Evolutionary conservation across 2,888 invertebrate genomes (phyloP).

Genomic region (Cosmorhoe ocellata): DNA sequence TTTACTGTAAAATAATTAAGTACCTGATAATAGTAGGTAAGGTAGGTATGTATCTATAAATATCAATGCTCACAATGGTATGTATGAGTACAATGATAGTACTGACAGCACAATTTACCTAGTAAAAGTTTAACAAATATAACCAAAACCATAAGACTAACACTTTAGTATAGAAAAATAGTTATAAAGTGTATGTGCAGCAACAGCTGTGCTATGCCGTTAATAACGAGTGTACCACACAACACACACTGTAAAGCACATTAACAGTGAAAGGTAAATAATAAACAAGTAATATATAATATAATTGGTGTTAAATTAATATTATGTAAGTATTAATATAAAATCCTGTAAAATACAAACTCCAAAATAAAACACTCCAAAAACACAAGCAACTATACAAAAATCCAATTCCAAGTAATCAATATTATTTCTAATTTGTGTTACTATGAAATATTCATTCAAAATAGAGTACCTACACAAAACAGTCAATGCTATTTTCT

Average conservation of each 20-base stretch:
- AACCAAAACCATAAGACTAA: too few relatives aligned
- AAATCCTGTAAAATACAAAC: slow-evolving; percentile 13
- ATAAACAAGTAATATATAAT: slow-evolving; percentile 3
- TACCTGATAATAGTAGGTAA: too few relatives aligned
- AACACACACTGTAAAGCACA: slow-evolving; percentile 42
- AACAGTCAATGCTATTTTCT: slow-evolving; percentile 37
- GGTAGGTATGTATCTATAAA: too few relatives aligned
- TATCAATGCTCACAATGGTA: too few relatives aligned
- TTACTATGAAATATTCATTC: slow-evolving; percentile 14
- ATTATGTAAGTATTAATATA: not conserved
- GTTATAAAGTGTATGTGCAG: slow-evolving; percentile 21
- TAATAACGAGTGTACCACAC: slow-evolving; percentile 56
- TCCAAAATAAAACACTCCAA: slow-evolving; percentile 17
- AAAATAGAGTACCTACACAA: slow-evolving; percentile 13
- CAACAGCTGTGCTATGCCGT: slow-evolving; percentile 48
- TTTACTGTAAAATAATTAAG: too few relatives aligned
- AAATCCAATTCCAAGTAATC: slow-evolving; percentile 24
- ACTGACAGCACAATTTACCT: too few relatives aligned
- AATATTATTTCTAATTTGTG: not conserved
- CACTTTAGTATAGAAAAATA: too few relatives aligned
- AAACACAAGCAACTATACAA: slow-evolving; percentile 16
- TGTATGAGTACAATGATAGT: too few relatives aligned
- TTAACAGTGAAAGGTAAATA: slow-evolving; percentile 30
- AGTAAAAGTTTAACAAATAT: too few relatives aligned
- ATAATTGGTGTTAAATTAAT: not conserved